Percentiles rank a stretch among this genome's conserved stretches.
Evolutionary conservation across 2,888 invertebrate species (phyloP).

Genomic region (Agonopterix subpropinquella): DNA sequence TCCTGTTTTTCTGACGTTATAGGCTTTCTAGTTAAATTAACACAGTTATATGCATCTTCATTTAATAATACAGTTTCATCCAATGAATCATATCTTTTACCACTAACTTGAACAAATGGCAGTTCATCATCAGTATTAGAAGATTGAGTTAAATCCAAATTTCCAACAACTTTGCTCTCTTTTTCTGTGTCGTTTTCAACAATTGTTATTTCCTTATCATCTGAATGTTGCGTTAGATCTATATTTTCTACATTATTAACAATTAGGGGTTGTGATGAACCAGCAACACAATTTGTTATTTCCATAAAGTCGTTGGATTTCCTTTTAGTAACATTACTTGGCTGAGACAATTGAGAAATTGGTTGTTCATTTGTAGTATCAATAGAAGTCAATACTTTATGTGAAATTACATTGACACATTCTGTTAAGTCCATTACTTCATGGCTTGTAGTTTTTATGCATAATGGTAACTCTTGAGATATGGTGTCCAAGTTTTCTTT

Average conservation of each 20-base stretch:
- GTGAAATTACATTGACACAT: slow-evolving; percentile 23
- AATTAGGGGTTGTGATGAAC: slow-evolving; percentile 18
- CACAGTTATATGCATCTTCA: slow-evolving; percentile 10
- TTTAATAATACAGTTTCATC: slow-evolving; percentile 35
- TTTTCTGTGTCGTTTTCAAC: slow-evolving; percentile 5
- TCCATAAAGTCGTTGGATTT: slow-evolving; percentile 54
- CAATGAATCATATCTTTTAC: slow-evolving; percentile 17
- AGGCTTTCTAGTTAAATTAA: neutral
- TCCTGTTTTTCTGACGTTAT: neutral
- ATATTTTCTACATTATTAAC: slow-evolving; percentile 22
- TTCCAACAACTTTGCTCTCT: slow-evolving; percentile 11
- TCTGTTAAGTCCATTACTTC: slow-evolving; percentile 41
- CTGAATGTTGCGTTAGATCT: slow-evolving; percentile 30
- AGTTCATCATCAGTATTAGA: slow-evolving; percentile 37
- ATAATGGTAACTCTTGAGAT: slow-evolving; percentile 7
- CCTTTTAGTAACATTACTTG: slow-evolving; percentile 28
- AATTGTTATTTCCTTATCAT: slow-evolving; percentile 9
- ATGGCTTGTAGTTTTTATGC: too few species aligned
- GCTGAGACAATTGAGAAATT: slow-evolving; percentile 20
- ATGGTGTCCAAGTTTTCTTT: slow-evolving; percentile 12
- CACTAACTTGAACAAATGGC: slow-evolving; percentile 34
- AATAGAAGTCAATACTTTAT: neutral
- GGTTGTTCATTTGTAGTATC: slow-evolving; percentile 6
- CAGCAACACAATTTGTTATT: slow-evolving; percentile 45
- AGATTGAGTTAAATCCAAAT: slow-evolving; percentile 46